Evolutionary conservation across 2,113 vertebrate species (phyloP).

Genomic region (Cyanoderma ruficeps): DNA sequence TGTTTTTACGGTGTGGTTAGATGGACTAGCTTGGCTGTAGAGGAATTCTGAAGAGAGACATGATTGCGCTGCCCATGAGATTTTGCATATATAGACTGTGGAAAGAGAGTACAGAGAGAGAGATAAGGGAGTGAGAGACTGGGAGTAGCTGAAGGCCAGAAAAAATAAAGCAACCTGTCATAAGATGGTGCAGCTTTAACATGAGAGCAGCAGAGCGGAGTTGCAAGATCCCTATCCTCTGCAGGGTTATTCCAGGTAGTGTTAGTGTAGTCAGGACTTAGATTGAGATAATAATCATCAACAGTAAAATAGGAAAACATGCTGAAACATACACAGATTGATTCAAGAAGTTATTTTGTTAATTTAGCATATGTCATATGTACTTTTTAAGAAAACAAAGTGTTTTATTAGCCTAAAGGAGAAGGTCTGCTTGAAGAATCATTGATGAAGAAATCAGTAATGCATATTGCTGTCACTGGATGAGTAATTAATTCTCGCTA

Average conservation of each 20-base stretch:
- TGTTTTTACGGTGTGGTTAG: not conserved
- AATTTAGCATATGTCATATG: not conserved
- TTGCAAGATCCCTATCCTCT: not conserved
- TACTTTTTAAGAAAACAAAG: not conserved
- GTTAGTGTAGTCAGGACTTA: not conserved
- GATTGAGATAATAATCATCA: not conserved
- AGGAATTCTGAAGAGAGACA: not conserved
- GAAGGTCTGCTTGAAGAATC: not conserved
- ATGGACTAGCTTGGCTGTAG: not conserved
- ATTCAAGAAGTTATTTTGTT: not conserved
- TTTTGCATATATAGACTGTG: not conserved
- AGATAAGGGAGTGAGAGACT: not conserved
- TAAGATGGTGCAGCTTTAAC: not conserved
- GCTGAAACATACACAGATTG: not conserved
- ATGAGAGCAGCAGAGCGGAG: not conserved
- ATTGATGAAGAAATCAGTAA: not conserved
- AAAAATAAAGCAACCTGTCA: not conserved
- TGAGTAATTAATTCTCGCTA: conserved; percentile 11
- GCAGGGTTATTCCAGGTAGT: not conserved
- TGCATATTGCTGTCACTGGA: not conserved
- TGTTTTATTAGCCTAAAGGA: not conserved
- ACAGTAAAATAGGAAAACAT: not conserved
- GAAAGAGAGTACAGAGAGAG: not conserved
- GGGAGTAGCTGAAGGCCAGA: not conserved
- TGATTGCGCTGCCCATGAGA: not conserved